Evolutionary conservation across 2,888 invertebrate genomes (phyloP), one percentile per base, ranked within the genome.

Genomic region (Hemistola chrysoprasaria): DNA sequence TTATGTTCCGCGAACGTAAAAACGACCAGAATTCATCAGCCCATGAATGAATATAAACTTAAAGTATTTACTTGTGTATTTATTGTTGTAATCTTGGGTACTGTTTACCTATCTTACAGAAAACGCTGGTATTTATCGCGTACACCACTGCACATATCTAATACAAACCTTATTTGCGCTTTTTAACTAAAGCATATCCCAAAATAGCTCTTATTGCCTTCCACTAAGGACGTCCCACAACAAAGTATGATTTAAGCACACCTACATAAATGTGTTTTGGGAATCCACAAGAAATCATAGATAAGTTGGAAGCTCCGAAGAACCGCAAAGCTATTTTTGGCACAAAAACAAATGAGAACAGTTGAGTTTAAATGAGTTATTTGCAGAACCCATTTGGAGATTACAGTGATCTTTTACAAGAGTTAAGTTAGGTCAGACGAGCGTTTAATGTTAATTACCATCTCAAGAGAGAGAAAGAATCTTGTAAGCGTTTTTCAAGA

Each of bases 321-420:
- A 58, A 56, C 51, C 41, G 44, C 51, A 58, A 31, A 62, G 44
- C 55, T 66, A 68, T 63, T 61, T 71, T 76, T 78, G 78, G 78
- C 79, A 73, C 69, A 64, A 70, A 67, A 71, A 70, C 77, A 77
- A 74, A 75, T 73, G 69, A 69, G 55, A 45, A 50, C 54, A 53
- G 56, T 65, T 58, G 65, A 70, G 66, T 62, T 71, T 73, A 64
- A 65, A 43, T 38, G 22, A 31, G 31, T 32, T 40, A 67, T 42
- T 47, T 36, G 27, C 27, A 25, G 23, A 30, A 25, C 22, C 36
- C 29, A 43, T 38, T 43, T 38, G 45, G 40, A 53, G 41, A 40
- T 46, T 40, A 42, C 38, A 11, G 34, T 9, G 26, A 20, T 16
- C 26, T 36, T 39, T 33, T 30, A 24, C 26, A 16, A 22, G 11